A percentile compares a stretch with the other conserved stretches of the same genome.
Conservation (phyloP, 2,888 invertebrate genomes). For the Pterostichus niger region DNA sequence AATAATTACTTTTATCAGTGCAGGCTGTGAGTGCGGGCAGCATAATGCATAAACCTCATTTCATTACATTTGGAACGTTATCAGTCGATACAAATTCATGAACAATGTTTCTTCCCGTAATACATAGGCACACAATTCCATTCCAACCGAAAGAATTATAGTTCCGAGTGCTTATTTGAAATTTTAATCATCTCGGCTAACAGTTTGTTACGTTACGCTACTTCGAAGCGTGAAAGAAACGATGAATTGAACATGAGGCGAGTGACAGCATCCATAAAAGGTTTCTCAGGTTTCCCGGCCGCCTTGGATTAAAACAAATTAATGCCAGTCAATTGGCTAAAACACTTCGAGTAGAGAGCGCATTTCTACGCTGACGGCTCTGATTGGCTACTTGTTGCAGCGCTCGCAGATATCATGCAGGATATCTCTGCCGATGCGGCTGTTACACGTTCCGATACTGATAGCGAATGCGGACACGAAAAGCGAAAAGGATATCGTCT, state of each 20-base stretch:
- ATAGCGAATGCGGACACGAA: conserved; percentile 12
- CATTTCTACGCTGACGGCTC: conserved; percentile 34
- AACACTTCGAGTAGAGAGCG: conserved; percentile 48
- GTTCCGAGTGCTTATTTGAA: conserved; percentile 60
- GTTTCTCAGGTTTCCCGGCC: conserved; percentile 75
- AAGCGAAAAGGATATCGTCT: conserved; percentile 21
- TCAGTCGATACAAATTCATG: conserved; percentile 62
- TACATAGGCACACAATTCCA: conserved; percentile 25
- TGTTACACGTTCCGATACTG: neutral
- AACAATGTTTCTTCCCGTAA: conserved; percentile 27
- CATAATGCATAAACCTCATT: conserved; percentile 33
- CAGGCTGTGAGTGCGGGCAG: neutral
- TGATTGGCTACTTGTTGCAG: conserved; percentile 61
- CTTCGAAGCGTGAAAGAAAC: conserved; percentile 37
- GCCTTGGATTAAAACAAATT: conserved; percentile 66
- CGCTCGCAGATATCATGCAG: too few species aligned
- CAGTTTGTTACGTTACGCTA: conserved; percentile 39
- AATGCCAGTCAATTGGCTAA: conserved; percentile 67
- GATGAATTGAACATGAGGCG: conserved; percentile 68
- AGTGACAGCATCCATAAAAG: conserved; percentile 73
- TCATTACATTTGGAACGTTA: conserved; percentile 25
- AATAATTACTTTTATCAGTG: conserved; percentile 44
- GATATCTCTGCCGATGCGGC: neutral
- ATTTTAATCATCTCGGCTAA: conserved; percentile 61
- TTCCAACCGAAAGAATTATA: conserved; percentile 59